Percentiles rank a stretch among this genome's conserved stretches.
Evolutionary conservation across 1,140 invertebrate genomes (phyloP).

Genomic region (Drosophila mauritiana): DNA sequence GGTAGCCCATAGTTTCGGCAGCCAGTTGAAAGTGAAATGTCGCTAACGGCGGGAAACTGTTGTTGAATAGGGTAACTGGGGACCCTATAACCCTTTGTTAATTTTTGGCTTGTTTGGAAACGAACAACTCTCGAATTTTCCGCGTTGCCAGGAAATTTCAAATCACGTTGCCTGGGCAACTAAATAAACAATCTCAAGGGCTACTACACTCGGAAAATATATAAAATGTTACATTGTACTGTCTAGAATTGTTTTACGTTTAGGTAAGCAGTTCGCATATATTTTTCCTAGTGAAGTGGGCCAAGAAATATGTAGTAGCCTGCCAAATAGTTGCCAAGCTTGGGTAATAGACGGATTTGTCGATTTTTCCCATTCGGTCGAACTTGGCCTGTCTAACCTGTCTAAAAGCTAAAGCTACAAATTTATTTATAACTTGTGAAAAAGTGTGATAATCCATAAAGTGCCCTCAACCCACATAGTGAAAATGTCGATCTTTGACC

Average conservation of each 20-base stretch:
- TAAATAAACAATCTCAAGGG: conserved; percentile 30
- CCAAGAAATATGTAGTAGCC: conserved; percentile 30
- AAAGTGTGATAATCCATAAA: conserved; percentile 2
- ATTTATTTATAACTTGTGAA: not conserved
- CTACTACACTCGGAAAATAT: not conserved
- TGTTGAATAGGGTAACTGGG: conserved; percentile 25
- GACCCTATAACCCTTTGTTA: conserved; percentile 1
- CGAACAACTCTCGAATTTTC: conserved; percentile 28
- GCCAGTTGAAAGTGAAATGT: conserved; percentile 49
- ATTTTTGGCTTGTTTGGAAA: not conserved
- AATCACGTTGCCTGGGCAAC: conserved; percentile 23
- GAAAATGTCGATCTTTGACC: conserved; percentile 75
- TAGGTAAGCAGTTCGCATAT: not conserved
- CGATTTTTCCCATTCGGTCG: conserved; percentile 25
- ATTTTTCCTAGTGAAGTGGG: not conserved
- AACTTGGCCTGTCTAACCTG: not conserved
- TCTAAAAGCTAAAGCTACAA: not conserved
- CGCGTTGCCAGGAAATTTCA: conserved; percentile 2
- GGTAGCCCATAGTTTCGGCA: conserved; percentile 19
- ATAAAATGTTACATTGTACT: not conserved
- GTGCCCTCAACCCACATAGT: not conserved
- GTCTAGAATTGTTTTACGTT: not conserved
- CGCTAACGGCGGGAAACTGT: conserved; percentile 15
- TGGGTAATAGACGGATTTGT: not conserved
- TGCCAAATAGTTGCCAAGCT: conserved; percentile 27